Evolutionary conservation across 2,888 invertebrate genomes (phyloP).

Genomic region (Protophormia terraenovae): DNA sequence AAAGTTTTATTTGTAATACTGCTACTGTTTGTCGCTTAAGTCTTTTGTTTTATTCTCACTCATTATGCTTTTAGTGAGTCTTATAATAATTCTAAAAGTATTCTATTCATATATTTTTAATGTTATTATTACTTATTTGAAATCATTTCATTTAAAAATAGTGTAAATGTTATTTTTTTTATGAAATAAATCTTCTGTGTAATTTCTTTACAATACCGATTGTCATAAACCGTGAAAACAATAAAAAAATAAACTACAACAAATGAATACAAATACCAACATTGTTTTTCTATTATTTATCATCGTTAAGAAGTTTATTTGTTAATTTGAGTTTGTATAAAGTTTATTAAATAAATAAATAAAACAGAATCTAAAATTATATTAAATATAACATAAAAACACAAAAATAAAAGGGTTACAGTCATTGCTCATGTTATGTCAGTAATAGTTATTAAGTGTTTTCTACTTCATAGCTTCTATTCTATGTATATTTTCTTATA

Average conservation of each 20-base stretch:
- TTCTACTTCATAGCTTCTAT: neutral
- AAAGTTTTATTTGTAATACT: neutral
- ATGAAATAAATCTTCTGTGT: constrained; percentile 13
- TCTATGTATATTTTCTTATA: neutral
- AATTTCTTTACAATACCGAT: neutral
- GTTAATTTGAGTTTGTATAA: neutral
- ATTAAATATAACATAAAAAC: constrained; percentile 7
- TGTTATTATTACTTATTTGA: neutral
- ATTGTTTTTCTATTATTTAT: neutral
- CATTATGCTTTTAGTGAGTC: neutral
- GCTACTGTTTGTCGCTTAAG: constrained; percentile 1
- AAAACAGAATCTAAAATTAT: neutral
- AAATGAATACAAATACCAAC: neutral
- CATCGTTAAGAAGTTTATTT: neutral
- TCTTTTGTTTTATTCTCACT: neutral
- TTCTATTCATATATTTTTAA: neutral
- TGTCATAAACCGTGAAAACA: constrained; percentile 17
- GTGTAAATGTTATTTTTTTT: neutral
- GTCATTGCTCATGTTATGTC: constrained; percentile 40
- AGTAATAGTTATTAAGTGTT: constrained; percentile 11
- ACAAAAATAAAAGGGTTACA: constrained; percentile 23
- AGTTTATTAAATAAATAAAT: neutral
- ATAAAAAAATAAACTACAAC: neutral
- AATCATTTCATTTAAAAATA: neutral
- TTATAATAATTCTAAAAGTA: neutral